Evolutionary conservation across 2,888 invertebrate species (phyloP).

Genomic region (Catonia carolina): DNA sequence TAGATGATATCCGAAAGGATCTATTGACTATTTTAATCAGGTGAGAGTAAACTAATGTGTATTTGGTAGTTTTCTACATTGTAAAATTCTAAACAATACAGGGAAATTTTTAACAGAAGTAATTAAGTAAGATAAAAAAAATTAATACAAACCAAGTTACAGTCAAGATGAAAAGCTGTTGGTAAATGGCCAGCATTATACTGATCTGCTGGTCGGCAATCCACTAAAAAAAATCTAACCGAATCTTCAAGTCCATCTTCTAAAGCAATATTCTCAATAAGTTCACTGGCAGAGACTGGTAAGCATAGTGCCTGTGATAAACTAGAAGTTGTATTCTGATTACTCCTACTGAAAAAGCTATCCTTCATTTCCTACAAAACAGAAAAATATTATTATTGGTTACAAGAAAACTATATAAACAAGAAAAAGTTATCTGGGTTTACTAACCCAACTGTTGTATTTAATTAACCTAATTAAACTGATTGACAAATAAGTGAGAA

Average conservation of each 20-base stretch:
- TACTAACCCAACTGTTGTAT: too few species aligned
- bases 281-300: slow-evolving; percentile 90
- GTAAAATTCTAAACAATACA: too few species aligned
- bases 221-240: slow-evolving; percentile 90
- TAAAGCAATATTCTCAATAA: slow-evolving; percentile 73
- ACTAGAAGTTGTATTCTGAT: slow-evolving; percentile 54
- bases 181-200: slow-evolving; percentile 95
- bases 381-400: slow-evolving; percentile 13
- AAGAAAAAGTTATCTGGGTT: neutral
- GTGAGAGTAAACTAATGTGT: too few species aligned
- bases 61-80: too few species aligned
- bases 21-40: too few species aligned
- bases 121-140: slow-evolving; percentile 3
- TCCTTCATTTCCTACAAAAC: slow-evolving; percentile 33
- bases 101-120: neutral
- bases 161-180: slow-evolving; percentile 96
- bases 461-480: too few species aligned
- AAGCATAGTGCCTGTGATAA: slow-evolving; percentile 86
- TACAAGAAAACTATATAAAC: neutral
- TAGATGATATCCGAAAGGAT: too few species aligned
- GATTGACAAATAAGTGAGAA: too few species aligned
- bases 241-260: slow-evolving; percentile 48
- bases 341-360: slow-evolving; percentile 42
- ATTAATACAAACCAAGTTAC: slow-evolving; percentile 61
- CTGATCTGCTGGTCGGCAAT: slow-evolving; percentile 93